Percentiles rank a stretch among this genome's conserved stretches.
Conservation (phyloP, 92 coral and sea anemone genomes). For the Parazoanthus atlanticus region DNA sequence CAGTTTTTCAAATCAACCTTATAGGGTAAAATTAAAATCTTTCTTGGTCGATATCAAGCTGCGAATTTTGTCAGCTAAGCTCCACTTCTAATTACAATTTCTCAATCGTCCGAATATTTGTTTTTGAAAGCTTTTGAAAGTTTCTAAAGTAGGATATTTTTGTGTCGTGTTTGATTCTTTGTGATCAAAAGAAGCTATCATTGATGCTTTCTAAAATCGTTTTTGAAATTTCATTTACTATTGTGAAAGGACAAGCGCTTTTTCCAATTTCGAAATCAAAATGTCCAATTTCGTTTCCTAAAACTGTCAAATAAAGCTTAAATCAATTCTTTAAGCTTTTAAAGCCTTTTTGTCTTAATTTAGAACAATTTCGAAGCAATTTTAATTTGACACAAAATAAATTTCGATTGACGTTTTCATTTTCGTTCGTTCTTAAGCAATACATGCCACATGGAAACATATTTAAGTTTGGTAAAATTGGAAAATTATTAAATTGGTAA, state of each 20-base stretch:
- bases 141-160: conserved; percentile 18
- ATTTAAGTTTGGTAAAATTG: too few relatives aligned
- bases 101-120: conserved; percentile 18
- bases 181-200: conserved; percentile 5
- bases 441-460: too few relatives aligned
- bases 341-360: conserved; percentile 20
- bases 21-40: conserved; percentile 33
- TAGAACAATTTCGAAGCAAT: not conserved
- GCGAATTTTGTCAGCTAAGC: conserved; percentile 30
- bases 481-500: too few relatives aligned
- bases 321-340: conserved; percentile 5
- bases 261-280: conserved; percentile 30
- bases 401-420: not conserved
- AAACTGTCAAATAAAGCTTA: conserved; percentile 5
- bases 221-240: not conserved
- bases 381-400: conserved; percentile 8
- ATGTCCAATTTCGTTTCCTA: conserved; percentile 23
- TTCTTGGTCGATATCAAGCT: conserved; percentile 42
- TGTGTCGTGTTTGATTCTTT: conserved; percentile 28
- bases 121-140: conserved; percentile 19
- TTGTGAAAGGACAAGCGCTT: conserved; percentile 31
- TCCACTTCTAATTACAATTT: conserved; percentile 38
- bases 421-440: not conserved
- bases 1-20: conserved; percentile 30
- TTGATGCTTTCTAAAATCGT: conserved; percentile 1